phyloP scores from a whole-genome alignment of 2,888 invertebrate species.

The Dicyrtoma fusca region DNA sequence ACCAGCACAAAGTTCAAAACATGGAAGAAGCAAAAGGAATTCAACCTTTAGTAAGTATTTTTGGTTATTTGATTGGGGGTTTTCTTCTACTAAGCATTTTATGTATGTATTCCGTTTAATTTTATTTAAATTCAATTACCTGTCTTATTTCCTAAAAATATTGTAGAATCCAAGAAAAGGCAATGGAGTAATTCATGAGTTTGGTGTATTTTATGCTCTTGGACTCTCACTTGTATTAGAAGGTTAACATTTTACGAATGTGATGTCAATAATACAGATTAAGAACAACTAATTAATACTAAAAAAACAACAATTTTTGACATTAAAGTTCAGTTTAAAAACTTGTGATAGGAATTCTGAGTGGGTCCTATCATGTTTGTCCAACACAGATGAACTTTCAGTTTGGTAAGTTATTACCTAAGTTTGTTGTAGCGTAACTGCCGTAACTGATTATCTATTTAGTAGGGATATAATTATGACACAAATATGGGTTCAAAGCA shows the following conservation, averaged over 20 bases:
- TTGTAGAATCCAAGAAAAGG: slow-evolving; percentile 20
- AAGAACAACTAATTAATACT: background rate
- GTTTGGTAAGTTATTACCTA: slow-evolving; percentile 53
- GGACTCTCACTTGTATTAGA: slow-evolving; percentile 50
- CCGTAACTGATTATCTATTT: no score
- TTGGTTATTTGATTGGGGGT: no score
- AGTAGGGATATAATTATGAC: no score
- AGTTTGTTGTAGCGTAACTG: no score
- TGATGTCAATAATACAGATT: no score
- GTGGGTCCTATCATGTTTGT: slow-evolving; percentile 48
- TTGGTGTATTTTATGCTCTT: slow-evolving; percentile 50
- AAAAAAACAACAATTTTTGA: background rate
- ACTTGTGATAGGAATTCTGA: slow-evolving; percentile 37
- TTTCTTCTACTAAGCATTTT: no score
- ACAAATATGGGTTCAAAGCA: no score
- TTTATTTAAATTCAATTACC: no score
- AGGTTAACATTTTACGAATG: no score
- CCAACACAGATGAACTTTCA: slow-evolving; percentile 51
- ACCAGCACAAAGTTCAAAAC: background rate
- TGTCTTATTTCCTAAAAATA: no score
- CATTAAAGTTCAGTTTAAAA: background rate
- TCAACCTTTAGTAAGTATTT: no score
- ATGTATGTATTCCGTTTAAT: no score
- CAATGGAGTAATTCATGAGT: slow-evolving; percentile 48
- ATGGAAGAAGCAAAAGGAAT: slow-evolving; percentile 1